Conservation (phyloP, 2,888 invertebrate species). For the Beris chalybata region DNA sequence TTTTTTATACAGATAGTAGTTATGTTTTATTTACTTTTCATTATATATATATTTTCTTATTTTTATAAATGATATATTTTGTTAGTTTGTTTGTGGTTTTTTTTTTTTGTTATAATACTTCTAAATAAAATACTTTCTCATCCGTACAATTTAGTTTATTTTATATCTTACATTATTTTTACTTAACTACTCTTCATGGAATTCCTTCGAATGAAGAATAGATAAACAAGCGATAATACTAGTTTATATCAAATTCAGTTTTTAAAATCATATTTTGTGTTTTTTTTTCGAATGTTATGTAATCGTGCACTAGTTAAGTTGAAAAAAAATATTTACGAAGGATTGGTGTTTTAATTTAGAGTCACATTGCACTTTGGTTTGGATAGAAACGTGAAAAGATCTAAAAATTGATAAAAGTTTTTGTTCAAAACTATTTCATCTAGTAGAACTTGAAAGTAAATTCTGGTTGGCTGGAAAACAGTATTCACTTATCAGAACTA, state of each 20-base stretch:
- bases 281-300: too few species aligned
- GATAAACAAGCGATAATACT: too few species aligned
- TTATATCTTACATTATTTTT: slow-evolving; percentile 12
- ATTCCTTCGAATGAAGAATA: too few species aligned
- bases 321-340: slow-evolving; percentile 7
- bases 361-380: background rate
- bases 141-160: background rate
- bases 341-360: slow-evolving; percentile 24
- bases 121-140: slow-evolving; percentile 17
- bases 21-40: slow-evolving; percentile 4
- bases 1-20: slow-evolving; percentile 19
- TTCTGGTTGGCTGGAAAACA: slow-evolving; percentile 25
- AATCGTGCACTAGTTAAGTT: too few species aligned
- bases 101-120: slow-evolving; percentile 15
- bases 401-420: slow-evolving; percentile 10
- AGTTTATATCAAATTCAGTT: too few species aligned
- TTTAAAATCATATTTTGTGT: too few species aligned
- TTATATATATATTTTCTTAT: slow-evolving; percentile 2
- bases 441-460: slow-evolving; percentile 11
- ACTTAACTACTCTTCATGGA: too few species aligned
- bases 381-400: background rate
- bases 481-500: background rate
- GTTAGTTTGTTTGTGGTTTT: background rate
- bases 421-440: background rate
- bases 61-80: slow-evolving; percentile 19